Evolutionary conservation across 1,140 invertebrate species (phyloP), one percentile per base, ranked within the genome.

Genomic region (Atta colombica): DNA sequence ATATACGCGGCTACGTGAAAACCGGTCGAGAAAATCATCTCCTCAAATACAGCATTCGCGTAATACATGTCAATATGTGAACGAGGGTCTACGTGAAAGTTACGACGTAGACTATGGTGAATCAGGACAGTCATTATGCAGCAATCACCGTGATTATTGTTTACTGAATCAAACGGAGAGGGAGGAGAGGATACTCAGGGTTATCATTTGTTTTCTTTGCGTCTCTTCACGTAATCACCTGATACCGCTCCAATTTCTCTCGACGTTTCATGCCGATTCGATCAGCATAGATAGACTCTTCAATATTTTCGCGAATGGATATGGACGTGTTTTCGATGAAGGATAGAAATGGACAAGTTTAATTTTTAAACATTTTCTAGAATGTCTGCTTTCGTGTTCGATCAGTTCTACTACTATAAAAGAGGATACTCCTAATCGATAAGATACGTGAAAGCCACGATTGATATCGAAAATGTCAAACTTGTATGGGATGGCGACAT

Each of bases 61-160:
- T 16, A n/a, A 58, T 72, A 18, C 25, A 3, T 18, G 25, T 65
- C 49, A n/a, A 80, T 12, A 68, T 49, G 21, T 39, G 49, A 35
- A 45, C 45, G 49, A 55, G 63, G 66, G 65, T 39, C 77, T 58
- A 58, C 65, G 77, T 81, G 77, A 81, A 81, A 81, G 77, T 81
- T 51, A 51, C 63, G 0, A 58, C 77, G 77, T 71, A 71, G 49
- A 81, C 31, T 21, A 81, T 16, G 25, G 75, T 49, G 60, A 77
- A 58, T 49, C 77, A 53, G 18, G 77, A 55, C 65, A 16, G 51
- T 81, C 65, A 58, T 81, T 69, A 69, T 39, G 5, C 31, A 31
- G 45, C 63, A 68, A 55, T 80, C 49, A 55, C 65, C 31, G n/a
- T 71, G 49, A 81, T 81, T 81, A 71, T 58, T 81, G 65, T 69